These are phyloP conservation scores for Melanotaenia pygmaea DNA, from an alignment of 2,797 vertebrate species.

Conservation along the genomic window DNA sequence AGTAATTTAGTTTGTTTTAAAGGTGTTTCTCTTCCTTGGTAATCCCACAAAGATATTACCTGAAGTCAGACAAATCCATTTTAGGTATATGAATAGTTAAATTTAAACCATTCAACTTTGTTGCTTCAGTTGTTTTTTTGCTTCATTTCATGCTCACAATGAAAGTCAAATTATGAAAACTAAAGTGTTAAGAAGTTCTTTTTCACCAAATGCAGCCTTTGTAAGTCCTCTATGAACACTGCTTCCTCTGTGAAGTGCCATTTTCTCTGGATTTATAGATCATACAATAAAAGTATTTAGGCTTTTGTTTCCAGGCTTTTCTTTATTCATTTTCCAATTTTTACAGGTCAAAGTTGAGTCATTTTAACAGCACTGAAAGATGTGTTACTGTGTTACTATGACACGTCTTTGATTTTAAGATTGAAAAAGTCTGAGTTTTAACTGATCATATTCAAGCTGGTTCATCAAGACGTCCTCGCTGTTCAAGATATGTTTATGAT, in stretches of 20 bases:
- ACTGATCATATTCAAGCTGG: slow-evolving; percentile 11
- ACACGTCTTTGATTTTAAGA: slow-evolving; percentile 21
- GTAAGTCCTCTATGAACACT: slow-evolving; percentile 30
- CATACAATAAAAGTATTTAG: slow-evolving; percentile 37
- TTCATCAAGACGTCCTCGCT: slow-evolving; percentile 1
- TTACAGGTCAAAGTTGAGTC: slow-evolving; percentile 25
- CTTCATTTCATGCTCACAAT: slow-evolving; percentile 12
- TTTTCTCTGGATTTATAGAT: slow-evolving; percentile 52
- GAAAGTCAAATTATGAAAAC: slow-evolving; percentile 27
- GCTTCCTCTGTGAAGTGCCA: slow-evolving; percentile 42
- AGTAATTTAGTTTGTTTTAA: slow-evolving; percentile 8
- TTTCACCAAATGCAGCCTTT: slow-evolving; percentile 43
- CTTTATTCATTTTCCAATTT: slow-evolving; percentile 24
- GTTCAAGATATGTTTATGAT: slow-evolving; percentile 12
- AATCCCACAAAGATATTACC: not conserved
- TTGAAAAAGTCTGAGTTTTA: slow-evolving; percentile 11
- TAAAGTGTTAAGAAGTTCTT: slow-evolving; percentile 23
- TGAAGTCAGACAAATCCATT: not conserved
- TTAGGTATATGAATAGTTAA: slow-evolving; percentile 1
- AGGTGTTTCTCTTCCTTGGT: slow-evolving; percentile 3
- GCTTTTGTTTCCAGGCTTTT: slow-evolving; percentile 35
- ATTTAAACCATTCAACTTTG: slow-evolving; percentile 16
- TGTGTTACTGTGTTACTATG: slow-evolving; percentile 9
- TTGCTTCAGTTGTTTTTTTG: slow-evolving; percentile 4
- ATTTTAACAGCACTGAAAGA: slow-evolving; percentile 30